Conservation (phyloP, 2,113 vertebrate species). For the human (Homo sapiens) region GRCh38 chr16:62694501-62695000, state of each 20-base stretch:
- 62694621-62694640: conserved; percentile 75
- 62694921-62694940: conserved; percentile 78
- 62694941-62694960: conserved; percentile 81
- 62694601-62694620: conserved; percentile 48
- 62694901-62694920: conserved; percentile 86
- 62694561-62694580: conserved; percentile 16
- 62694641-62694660: conserved; percentile 8
- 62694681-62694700: not conserved
- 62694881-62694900: conserved; percentile 83
- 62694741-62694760: conserved; percentile 61
- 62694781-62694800: conserved; percentile 86
- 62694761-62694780: conserved; percentile 75
- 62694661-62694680: conserved; percentile 66
- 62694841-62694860: conserved; percentile 80
- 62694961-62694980: conserved; percentile 73
- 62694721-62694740: not conserved
- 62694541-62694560: not conserved
- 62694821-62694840: conserved; percentile 74
- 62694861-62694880: conserved; percentile 79
- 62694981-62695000: conserved; percentile 35
- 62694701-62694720: not conserved
- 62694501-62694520: conserved; percentile 55
- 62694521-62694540: conserved; percentile 27
- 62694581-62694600: not conserved
- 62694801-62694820: conserved; percentile 85